These are phyloP conservation scores for Pomatorhinus ruficollis DNA, from an alignment of 2,113 vertebrate species.

Conservation along the genomic window DNA sequence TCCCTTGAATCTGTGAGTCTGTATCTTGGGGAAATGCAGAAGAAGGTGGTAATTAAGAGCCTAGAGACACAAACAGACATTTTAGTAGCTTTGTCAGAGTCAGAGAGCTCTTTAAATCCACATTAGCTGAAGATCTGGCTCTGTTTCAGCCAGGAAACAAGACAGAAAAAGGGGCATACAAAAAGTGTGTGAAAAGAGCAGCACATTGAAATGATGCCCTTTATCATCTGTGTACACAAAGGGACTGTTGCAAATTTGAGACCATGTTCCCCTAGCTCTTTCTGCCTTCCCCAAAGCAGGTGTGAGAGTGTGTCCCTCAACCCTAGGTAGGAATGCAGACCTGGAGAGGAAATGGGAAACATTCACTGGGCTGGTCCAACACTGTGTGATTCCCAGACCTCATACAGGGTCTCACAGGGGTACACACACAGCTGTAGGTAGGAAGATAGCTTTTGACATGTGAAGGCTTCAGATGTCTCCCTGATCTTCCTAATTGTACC, in stretches of 20 bases:
- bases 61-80: not conserved
- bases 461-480: not conserved
- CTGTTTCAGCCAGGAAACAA: not conserved
- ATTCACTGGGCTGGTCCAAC: not conserved
- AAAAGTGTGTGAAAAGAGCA: not conserved
- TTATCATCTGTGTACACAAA: not conserved
- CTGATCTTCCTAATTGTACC: not conserved
- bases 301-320: accelerated
- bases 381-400: not conserved
- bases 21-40: accelerated
- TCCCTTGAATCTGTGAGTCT: not conserved
- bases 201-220: not conserved
- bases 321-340: not conserved
- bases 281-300: not conserved
- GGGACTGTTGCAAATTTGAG: not conserved
- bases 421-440: not conserved
- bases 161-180: not conserved
- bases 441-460: not conserved
- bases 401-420: not conserved
- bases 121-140: not conserved
- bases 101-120: not conserved
- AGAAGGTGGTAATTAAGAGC: not conserved
- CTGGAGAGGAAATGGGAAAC: not conserved
- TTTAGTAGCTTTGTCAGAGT: not conserved
- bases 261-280: not conserved